These are phyloP conservation scores for Troides oblongomaculatus DNA, from an alignment of 2,888 invertebrate species.

Conservation along the genomic window DNA sequence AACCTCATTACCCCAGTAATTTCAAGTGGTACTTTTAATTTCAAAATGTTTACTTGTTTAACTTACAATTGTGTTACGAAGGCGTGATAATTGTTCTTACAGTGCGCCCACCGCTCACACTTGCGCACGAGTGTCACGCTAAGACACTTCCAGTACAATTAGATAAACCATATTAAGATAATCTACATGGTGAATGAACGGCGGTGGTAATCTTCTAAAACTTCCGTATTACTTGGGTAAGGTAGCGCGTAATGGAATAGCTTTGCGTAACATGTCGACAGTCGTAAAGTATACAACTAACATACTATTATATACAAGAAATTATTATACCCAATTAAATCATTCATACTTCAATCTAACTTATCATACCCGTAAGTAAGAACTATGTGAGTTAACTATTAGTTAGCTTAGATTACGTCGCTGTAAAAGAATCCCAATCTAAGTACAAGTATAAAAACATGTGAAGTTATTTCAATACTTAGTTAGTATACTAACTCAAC, in stretches of 20 bases:
- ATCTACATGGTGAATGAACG: conserved; percentile 1
- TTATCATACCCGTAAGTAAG: too few species aligned
- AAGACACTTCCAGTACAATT: conserved; percentile 3
- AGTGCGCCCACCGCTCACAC: background rate
- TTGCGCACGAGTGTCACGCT: conserved; percentile 2
- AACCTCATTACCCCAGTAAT: too few species aligned
- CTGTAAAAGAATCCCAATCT: too few species aligned
- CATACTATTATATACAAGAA: background rate
- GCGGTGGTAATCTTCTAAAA: conserved; percentile 1
- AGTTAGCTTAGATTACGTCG: too few species aligned
- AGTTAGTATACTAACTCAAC: too few species aligned
- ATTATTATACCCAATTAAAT: background rate
- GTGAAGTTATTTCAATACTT: too few species aligned
- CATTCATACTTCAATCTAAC: too few species aligned
- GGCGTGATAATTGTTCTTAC: background rate
- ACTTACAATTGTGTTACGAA: background rate
- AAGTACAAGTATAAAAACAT: too few species aligned
- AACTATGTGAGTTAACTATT: too few species aligned
- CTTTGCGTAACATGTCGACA: conserved; percentile 8
- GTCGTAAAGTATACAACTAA: background rate
- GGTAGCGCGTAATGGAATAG: conserved; percentile 8
- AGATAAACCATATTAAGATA: conserved; percentile 17
- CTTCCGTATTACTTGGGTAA: conserved; percentile 9
- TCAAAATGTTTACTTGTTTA: background rate
- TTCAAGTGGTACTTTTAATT: background rate